These are phyloP conservation scores for Thaumatotibia leucotreta DNA, from an alignment of 1,140 invertebrate species.

Conservation along the genomic window DNA sequence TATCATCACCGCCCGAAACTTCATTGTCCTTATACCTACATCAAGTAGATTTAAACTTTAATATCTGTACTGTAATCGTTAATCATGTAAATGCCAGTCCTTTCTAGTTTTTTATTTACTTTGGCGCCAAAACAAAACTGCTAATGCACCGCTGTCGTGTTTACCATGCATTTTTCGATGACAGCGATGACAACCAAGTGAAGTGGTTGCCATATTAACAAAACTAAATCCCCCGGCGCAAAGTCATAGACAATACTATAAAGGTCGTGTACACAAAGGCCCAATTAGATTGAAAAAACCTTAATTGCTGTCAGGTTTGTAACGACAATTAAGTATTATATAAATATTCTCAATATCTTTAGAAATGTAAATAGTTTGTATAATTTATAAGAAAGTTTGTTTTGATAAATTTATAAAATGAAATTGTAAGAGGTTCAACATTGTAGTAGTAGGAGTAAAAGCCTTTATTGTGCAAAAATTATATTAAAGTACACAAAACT, in stretches of 20 bases:
- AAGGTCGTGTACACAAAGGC: too few species aligned
- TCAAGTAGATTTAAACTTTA: neutral
- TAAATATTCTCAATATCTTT: too few species aligned
- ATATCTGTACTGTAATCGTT: neutral
- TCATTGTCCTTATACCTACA: slow-evolving; percentile 43
- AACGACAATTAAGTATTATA: too few species aligned
- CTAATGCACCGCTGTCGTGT: slow-evolving; percentile 13
- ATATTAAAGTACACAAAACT: too few species aligned
- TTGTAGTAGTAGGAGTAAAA: too few species aligned
- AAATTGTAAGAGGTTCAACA: too few species aligned
- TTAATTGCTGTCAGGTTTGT: too few species aligned
- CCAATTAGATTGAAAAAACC: too few species aligned
- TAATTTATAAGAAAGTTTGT: too few species aligned
- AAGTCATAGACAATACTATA: neutral
- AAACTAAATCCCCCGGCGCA: neutral
- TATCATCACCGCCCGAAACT: slow-evolving; percentile 69
- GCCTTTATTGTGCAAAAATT: too few species aligned
- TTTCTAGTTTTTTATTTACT: slow-evolving; percentile 10
- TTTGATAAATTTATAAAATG: too few species aligned
- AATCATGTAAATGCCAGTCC: neutral
- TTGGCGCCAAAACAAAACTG: neutral
- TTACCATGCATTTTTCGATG: neutral
- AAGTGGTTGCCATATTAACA: neutral
- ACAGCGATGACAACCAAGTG: neutral
- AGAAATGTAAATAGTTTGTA: too few species aligned